Percentiles rank a stretch among this genome's conserved stretches.
Conservation (phyloP, 2,797 vertebrate genomes). For the Macropodus opercularis region DNA sequence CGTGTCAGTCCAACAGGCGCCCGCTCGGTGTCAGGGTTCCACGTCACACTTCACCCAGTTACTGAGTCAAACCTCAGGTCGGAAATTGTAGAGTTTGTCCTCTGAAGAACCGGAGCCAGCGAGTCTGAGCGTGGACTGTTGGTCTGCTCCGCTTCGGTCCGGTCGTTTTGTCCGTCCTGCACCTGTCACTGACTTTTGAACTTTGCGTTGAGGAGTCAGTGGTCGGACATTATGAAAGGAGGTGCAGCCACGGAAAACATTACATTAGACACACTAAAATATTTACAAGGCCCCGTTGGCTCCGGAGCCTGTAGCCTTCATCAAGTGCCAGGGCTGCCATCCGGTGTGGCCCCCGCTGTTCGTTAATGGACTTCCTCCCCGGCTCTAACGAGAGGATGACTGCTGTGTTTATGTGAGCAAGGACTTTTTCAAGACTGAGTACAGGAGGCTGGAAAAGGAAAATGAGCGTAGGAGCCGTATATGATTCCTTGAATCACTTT, state of each 20-base stretch:
- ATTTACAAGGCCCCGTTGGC: constrained; percentile 62
- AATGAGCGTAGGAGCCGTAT: background rate
- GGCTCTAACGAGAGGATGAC: constrained; percentile 9
- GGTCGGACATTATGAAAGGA: constrained; percentile 28
- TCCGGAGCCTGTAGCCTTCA: constrained; percentile 46
- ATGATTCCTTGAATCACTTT: constrained; percentile 4
- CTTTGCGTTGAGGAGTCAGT: constrained; percentile 23
- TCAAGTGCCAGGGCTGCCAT: constrained; percentile 51
- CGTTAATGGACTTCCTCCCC: constrained; percentile 64
- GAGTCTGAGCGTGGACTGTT: no score
- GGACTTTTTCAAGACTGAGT: constrained; percentile 9
- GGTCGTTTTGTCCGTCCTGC: no score
- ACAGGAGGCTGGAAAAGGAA: constrained; percentile 5
- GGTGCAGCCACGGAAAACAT: constrained; percentile 43
- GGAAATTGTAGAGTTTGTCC: constrained; percentile 17
- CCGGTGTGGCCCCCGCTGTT: constrained; percentile 53
- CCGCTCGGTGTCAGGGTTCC: constrained; percentile 2
- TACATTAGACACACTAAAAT: constrained; percentile 66
- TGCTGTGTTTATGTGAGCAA: constrained; percentile 28
- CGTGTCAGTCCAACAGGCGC: constrained; percentile 39
- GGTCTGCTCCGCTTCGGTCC: no score
- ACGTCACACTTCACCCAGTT: constrained; percentile 13
- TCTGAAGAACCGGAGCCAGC: constrained; percentile 22
- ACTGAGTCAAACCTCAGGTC: constrained; percentile 20
- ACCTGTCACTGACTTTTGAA: constrained; percentile 39